Evolutionary conservation across 1,140 invertebrate genomes (phyloP).

Genomic region (Thalassaphorura encarpata): DNA sequence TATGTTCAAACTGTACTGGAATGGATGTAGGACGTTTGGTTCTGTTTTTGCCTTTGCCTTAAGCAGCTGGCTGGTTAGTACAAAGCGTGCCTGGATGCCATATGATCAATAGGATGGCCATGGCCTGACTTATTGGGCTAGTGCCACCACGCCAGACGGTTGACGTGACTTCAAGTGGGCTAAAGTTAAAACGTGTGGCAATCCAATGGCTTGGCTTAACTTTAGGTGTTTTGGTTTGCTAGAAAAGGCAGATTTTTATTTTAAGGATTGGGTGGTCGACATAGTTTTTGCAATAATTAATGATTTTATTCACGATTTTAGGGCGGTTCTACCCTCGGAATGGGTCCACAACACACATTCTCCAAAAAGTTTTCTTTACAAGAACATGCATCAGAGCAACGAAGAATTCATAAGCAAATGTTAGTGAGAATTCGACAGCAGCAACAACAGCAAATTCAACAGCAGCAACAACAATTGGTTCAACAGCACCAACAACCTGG

Average conservation of each 20-base stretch:
- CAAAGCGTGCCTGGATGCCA: too few relatives aligned
- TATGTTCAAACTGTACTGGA: too few relatives aligned
- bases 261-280: background rate
- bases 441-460: conserved; percentile 43
- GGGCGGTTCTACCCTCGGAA: conserved; percentile 92
- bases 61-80: too few relatives aligned
- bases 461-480: conserved; percentile 35
- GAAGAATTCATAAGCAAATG: conserved; percentile 69
- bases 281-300: too few relatives aligned
- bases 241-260: background rate
- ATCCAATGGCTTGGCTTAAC: background rate
- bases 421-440: conserved; percentile 64
- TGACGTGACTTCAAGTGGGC: too few relatives aligned
- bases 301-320: conserved; percentile 34
- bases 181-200: too few relatives aligned
- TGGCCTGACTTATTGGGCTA: too few relatives aligned
- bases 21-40: too few relatives aligned
- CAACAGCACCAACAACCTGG: conserved; percentile 35
- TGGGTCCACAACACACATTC: conserved; percentile 75
- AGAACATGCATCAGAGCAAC: conserved; percentile 78
- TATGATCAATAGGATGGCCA: too few relatives aligned
- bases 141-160: too few relatives aligned
- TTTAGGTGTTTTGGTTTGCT: background rate
- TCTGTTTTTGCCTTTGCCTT: too few relatives aligned
- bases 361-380: conserved; percentile 61